Evolutionary conservation across 2,888 invertebrate species (phyloP).

Genomic region (Apodemia zela): DNA sequence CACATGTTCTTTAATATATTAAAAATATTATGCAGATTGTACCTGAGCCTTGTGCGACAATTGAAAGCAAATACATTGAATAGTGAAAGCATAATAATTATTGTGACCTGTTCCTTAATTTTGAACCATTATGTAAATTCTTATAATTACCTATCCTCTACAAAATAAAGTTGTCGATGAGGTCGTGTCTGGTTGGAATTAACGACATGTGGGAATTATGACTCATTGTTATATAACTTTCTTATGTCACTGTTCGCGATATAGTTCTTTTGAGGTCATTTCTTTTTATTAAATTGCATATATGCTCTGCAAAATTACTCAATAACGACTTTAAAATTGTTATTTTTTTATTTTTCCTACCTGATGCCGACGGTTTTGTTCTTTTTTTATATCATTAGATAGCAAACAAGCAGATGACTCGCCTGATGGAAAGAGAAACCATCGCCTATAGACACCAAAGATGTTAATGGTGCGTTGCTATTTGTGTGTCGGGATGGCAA

Average conservation of each 20-base stretch:
- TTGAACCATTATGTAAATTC: constrained; percentile 29
- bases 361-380: too few species aligned
- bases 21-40: constrained; percentile 10
- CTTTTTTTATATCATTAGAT: too few species aligned
- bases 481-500: too few species aligned
- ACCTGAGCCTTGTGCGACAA: not conserved
- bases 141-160: not conserved
- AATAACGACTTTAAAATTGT: not conserved
- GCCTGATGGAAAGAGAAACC: too few species aligned
- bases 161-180: constrained; percentile 17
- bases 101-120: constrained; percentile 35
- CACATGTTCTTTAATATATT: not conserved
- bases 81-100: constrained; percentile 41
- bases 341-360: too few species aligned
- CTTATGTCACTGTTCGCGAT: constrained; percentile 29
- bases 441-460: too few species aligned
- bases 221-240: constrained; percentile 26
- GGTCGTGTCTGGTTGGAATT: constrained; percentile 24
- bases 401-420: too few species aligned
- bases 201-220: constrained; percentile 27
- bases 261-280: constrained; percentile 24
- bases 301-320: not conserved
- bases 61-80: constrained; percentile 31
- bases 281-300: constrained; percentile 3
- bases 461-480: too few species aligned